phyloP scores from a whole-genome alignment of 2,888 invertebrate genomes.

The Sphaeridia pumilis region DNA sequence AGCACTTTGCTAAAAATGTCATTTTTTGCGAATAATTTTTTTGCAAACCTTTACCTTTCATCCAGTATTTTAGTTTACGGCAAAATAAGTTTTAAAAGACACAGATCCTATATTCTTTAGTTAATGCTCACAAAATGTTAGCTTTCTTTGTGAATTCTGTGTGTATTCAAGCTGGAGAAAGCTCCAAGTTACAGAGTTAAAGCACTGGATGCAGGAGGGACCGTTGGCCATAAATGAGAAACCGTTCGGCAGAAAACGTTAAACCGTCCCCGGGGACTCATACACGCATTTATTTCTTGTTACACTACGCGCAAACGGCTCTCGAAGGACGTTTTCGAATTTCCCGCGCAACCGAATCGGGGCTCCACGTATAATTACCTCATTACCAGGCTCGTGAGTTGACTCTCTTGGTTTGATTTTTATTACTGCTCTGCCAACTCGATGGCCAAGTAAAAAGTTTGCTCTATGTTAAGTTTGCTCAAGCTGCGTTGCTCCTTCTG shows the following conservation, averaged over 20 bases:
- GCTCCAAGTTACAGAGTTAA: neutral
- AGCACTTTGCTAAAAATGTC: no score
- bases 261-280: constrained; percentile 31
- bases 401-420: neutral
- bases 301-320: constrained; percentile 32
- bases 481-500: no score
- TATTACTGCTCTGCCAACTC: neutral
- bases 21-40: no score
- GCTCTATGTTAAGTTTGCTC: no score
- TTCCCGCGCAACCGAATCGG: constrained; percentile 16
- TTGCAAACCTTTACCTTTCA: no score
- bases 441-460: no score
- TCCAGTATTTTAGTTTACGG: no score
- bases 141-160: no score
- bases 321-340: constrained; percentile 29
- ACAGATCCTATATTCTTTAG: no score
- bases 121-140: no score
- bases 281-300: constrained; percentile 33
- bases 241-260: constrained; percentile 24
- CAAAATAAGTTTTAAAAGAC: no score
- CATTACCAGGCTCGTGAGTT: neutral
- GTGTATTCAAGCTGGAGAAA: neutral
- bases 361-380: constrained; percentile 1
- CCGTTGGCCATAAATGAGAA: neutral
- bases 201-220: neutral